phyloP scores from a whole-genome alignment of 2,888 invertebrate species.

The Ectemnius cavifrons region DNA sequence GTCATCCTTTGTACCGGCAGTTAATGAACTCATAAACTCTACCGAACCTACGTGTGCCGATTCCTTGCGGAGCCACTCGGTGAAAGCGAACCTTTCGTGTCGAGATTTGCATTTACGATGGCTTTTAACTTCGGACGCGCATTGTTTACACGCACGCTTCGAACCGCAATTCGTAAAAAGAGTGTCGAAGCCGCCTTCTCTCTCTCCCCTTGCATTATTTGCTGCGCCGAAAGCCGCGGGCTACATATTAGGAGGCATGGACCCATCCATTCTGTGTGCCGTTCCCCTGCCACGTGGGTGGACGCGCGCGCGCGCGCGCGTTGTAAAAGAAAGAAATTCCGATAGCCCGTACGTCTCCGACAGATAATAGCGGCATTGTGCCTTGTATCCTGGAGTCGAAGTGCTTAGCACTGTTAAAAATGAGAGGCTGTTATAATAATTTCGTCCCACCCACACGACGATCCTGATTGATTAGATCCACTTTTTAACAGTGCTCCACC shows the following conservation, averaged over 20 bases:
- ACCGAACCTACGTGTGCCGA: not conserved
- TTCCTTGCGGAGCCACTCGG: not conserved
- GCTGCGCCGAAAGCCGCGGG: not conserved
- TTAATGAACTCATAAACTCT: not conserved
- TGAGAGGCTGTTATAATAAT: constrained; percentile 14
- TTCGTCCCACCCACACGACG: constrained; percentile 20
- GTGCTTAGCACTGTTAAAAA: constrained; percentile 9
- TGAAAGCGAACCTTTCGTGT: not conserved
- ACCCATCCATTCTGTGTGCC: not conserved
- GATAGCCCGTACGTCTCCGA: not conserved
- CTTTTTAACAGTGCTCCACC: not conserved
- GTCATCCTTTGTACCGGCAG: not conserved
- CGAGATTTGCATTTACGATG: not conserved
- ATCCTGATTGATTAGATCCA: constrained; percentile 13
- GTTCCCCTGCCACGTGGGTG: constrained; percentile 3
- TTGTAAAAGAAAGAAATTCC: constrained; percentile 12
- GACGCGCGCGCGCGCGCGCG: not conserved
- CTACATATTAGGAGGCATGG: constrained; percentile 15
- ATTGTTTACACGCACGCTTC: not conserved
- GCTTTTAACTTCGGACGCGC: not conserved
- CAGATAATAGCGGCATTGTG: constrained; percentile 6
- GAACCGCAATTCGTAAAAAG: not conserved
- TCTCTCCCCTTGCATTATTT: not conserved
- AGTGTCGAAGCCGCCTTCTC: not conserved
- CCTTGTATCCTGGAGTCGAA: not conserved